Evolutionary conservation across 2,888 invertebrate species (phyloP).

Genomic region (Ernsta delagoae): DNA sequence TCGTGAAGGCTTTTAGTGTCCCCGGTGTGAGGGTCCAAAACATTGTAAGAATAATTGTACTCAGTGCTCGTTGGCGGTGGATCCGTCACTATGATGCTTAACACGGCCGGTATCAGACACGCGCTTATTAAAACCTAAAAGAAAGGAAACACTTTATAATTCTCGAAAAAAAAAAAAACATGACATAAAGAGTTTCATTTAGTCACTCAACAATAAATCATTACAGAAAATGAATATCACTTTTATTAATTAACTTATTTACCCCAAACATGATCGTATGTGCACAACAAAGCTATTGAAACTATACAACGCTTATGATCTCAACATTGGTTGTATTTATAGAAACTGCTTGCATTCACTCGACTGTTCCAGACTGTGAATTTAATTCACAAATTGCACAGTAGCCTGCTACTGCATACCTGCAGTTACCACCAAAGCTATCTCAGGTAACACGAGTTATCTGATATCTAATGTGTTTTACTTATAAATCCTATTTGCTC

Average conservation of each 20-base stretch:
- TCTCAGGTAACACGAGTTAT: slow-evolving; percentile 25
- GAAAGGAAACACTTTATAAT: neutral
- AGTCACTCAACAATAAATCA: neutral
- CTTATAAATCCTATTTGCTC: neutral
- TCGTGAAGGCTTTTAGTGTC: slow-evolving; percentile 77
- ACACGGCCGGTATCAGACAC: slow-evolving; percentile 53
- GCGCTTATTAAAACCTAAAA: slow-evolving; percentile 49
- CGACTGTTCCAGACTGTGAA: slow-evolving; percentile 61
- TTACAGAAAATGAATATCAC: neutral
- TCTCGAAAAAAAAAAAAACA: too few species aligned
- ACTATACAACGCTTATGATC: slow-evolving; percentile 56
- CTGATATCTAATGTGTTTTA: slow-evolving; percentile 15
- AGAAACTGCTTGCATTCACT: slow-evolving; percentile 68
- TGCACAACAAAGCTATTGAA: slow-evolving; percentile 59
- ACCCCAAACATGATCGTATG: slow-evolving; percentile 63
- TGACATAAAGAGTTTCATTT: too few species aligned
- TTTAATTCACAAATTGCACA: slow-evolving; percentile 47
- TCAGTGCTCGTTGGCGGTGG: slow-evolving; percentile 65
- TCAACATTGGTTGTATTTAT: slow-evolving; percentile 65
- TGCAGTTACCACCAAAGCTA: slow-evolving; percentile 29
- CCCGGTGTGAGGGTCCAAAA: slow-evolving; percentile 82
- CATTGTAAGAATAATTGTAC: slow-evolving; percentile 75
- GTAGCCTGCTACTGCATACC: slow-evolving; percentile 35
- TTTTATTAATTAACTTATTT: slow-evolving; percentile 12
- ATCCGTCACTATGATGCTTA: slow-evolving; percentile 69